Evolutionary conservation across 1,140 invertebrate species (phyloP).

Genomic region (Neuroterus valhalla): DNA sequence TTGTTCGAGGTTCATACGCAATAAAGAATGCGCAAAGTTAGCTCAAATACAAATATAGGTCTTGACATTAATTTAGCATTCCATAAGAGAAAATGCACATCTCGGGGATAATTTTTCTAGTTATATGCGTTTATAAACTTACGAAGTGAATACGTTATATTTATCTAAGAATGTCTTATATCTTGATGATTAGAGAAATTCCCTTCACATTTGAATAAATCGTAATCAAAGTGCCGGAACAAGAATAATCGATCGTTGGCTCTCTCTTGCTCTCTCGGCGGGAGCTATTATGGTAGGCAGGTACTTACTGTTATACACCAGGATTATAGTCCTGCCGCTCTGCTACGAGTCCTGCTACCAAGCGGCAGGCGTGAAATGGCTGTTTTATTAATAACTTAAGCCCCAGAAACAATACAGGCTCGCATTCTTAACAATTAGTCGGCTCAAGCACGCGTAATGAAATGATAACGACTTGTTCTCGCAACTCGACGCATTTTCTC

Average conservation of each 20-base stretch:
- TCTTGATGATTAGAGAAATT: slow-evolving; percentile 19
- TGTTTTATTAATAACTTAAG: slow-evolving; percentile 71
- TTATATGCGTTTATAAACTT: neutral
- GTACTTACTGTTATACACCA: slow-evolving; percentile 39
- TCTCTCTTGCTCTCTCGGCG: slow-evolving; percentile 34
- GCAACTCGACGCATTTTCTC: slow-evolving; percentile 42
- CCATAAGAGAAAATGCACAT: neutral
- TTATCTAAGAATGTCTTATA: slow-evolving; percentile 12
- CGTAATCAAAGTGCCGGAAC: slow-evolving; percentile 22
- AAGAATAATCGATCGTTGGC: slow-evolving; percentile 23
- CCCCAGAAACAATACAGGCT: slow-evolving; percentile 61
- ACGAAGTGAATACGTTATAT: slow-evolving; percentile 8
- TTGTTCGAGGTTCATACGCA: no score
- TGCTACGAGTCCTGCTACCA: slow-evolving; percentile 34
- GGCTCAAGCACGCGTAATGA: slow-evolving; percentile 62
- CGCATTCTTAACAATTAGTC: slow-evolving; percentile 68
- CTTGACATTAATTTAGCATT: neutral
- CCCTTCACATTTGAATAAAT: slow-evolving; percentile 14
- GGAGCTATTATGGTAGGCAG: slow-evolving; percentile 43
- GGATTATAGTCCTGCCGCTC: slow-evolving; percentile 45
- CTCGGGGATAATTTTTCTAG: neutral
- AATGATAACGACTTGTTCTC: slow-evolving; percentile 63
- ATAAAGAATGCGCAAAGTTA: no score
- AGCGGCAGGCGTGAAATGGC: slow-evolving; percentile 42
- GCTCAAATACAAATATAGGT: neutral